Evolutionary conservation across 2,797 vertebrate species (phyloP).

Genomic region (Tauraco hartlaubi): DNA sequence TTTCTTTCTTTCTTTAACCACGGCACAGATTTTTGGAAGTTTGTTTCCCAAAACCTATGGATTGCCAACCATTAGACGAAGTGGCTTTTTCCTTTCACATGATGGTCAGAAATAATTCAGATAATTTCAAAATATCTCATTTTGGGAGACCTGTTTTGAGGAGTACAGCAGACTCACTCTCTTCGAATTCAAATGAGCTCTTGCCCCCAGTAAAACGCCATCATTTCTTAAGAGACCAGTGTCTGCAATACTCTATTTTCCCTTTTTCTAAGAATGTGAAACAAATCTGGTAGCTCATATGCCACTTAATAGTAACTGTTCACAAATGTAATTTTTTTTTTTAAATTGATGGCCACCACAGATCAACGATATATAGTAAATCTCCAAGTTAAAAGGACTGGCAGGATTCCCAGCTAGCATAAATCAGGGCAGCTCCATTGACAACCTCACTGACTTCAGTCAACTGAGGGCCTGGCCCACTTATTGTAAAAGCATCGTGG

Average conservation of each 20-base stretch:
- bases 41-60: neutral
- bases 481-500: neutral
- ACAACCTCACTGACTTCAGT: slow-evolving; percentile 4
- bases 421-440: slow-evolving; percentile 44
- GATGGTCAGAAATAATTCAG: neutral
- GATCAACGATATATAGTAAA: slow-evolving; percentile 46
- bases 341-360: slow-evolving; percentile 39
- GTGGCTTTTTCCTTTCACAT: neutral
- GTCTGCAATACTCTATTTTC: neutral
- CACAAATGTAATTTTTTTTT: slow-evolving; percentile 41
- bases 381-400: slow-evolving; percentile 62
- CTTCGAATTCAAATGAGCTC: neutral
- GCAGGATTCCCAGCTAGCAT: slow-evolving; percentile 44
- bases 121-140: neutral
- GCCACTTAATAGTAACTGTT: slow-evolving; percentile 41
- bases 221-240: neutral
- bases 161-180: neutral
- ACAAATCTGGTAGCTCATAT: slow-evolving; percentile 28
- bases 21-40: neutral
- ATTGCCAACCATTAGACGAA: neutral
- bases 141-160: neutral
- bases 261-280: neutral
- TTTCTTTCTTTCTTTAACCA: neutral
- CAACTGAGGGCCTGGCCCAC: slow-evolving; percentile 40
- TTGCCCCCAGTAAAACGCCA: neutral